Conservation (phyloP, 2,797 vertebrate genomes). For the Ctenopoma kingsleyae region DNA sequence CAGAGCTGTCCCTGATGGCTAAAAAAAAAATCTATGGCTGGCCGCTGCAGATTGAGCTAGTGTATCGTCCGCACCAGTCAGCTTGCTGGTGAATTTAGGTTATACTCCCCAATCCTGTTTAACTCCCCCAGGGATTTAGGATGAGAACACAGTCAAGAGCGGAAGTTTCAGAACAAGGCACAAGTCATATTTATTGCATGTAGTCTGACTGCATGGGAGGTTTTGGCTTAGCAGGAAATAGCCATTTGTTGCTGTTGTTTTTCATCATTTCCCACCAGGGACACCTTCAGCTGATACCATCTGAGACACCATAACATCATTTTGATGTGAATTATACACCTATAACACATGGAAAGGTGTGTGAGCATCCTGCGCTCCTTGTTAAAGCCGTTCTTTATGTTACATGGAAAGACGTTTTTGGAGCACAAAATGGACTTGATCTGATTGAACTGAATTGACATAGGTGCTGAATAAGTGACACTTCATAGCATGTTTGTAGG, state of each 20-base stretch:
- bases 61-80: conserved; percentile 76
- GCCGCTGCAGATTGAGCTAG: conserved; percentile 72
- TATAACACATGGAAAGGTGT: conserved; percentile 28
- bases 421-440: conserved; percentile 3
- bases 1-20: conserved; percentile 78
- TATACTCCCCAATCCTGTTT: conserved; percentile 54
- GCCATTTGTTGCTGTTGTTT: conserved; percentile 74
- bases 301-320: conserved; percentile 67
- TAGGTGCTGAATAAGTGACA: background rate
- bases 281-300: conserved; percentile 67
- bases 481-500: background rate
- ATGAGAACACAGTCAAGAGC: conserved; percentile 66
- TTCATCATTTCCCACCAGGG: conserved; percentile 71
- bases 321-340: conserved; percentile 62
- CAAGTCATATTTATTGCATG: conserved; percentile 85
- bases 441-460: background rate
- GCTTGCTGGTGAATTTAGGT: conserved; percentile 63
- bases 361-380: conserved; percentile 12
- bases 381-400: conserved; percentile 18
- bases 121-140: conserved; percentile 57
- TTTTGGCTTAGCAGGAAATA: conserved; percentile 76
- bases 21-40: conserved; percentile 81
- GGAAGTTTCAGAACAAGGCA: conserved; percentile 77
- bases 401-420: conserved; percentile 3
- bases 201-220: conserved; percentile 72